Conservation (phyloP, 2,113 vertebrate genomes). For the Peromyscus polionotus region DNA sequence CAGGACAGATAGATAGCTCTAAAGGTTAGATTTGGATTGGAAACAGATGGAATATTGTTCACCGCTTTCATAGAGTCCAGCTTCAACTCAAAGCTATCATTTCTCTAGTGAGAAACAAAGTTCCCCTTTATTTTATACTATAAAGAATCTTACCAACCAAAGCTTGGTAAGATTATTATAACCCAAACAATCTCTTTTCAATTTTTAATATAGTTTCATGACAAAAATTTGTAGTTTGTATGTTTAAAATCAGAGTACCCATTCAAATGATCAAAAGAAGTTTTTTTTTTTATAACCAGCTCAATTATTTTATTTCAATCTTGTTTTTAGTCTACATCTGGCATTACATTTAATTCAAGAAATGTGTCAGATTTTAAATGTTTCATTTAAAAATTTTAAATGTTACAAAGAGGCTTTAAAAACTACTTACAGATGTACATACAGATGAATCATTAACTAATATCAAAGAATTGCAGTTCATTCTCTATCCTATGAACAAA, state of each 20-base stretch:
- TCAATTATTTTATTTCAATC: neutral
- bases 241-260: neutral
- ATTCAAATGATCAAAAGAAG: neutral
- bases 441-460: neutral
- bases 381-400: neutral
- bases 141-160: slow-evolving; percentile 45
- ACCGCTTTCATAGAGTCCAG: slow-evolving; percentile 73
- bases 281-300: neutral
- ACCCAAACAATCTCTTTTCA: slow-evolving; percentile 28
- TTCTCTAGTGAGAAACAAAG: slow-evolving; percentile 60
- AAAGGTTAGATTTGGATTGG: slow-evolving; percentile 63
- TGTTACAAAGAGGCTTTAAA: neutral
- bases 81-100: slow-evolving; percentile 64
- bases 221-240: neutral
- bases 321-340: neutral
- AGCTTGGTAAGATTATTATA: neutral
- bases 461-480: neutral
- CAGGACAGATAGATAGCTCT: slow-evolving; percentile 57
- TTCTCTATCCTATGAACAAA: neutral
- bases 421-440: neutral
- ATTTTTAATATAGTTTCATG: slow-evolving; percentile 9
- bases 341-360: neutral
- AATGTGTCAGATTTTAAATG: slow-evolving; percentile 35
- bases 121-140: slow-evolving; percentile 42
- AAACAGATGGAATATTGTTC: slow-evolving; percentile 82